Evolutionary conservation across 2,888 invertebrate species (phyloP), one percentile per base, ranked within the genome.

Genomic region (Iphiclides podalirius): DNA sequence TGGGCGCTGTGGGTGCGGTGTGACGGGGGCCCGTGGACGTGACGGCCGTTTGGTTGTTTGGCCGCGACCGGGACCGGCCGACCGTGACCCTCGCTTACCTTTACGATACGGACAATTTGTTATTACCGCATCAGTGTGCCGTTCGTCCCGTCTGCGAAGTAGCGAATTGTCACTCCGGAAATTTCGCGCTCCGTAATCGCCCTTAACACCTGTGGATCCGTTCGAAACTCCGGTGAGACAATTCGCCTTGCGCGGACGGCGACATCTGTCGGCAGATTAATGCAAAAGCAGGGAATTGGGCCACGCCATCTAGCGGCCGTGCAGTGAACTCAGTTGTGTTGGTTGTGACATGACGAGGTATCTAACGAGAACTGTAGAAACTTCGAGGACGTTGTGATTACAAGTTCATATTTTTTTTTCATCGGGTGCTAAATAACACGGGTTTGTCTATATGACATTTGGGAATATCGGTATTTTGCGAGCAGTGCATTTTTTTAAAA

Each of bases 381-480:
- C 26, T 31, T n/a, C 36, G 7, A 38, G 38, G 31, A 42, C 20
- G 42, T 47, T 48, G 54, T 54, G 47, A 52, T 52, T 48, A 43
- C 52, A 46, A 63, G 63, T 63, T 61, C 59, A 58, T 58, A 57
- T 56, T 65, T 67, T 44, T 61, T 60, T n/a, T n/a, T 67, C 66
- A 64, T 70, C 70, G 69, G 75, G 73, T 75, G 75, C 75, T 75
- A 75, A 59, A 58, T 60, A 53, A 63, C 66, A 57, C 61, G 63
- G 61, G 63, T 55, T 56, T 60, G 15, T 11, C 42, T 33, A 52
- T 44, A 47, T 67, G 70, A 61, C 49, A 54, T 63, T 41, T 51
- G 50, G 68, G 57, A 68, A 72, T 75, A 79, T 79, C 79, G 69
- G 63, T 76, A 73, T 75, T 74, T 72, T 73, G 51, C 75, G 66